These are phyloP conservation scores for Toxostoma redivivum DNA, from an alignment of 2,113 vertebrate genomes.

Conservation along the genomic window DNA sequence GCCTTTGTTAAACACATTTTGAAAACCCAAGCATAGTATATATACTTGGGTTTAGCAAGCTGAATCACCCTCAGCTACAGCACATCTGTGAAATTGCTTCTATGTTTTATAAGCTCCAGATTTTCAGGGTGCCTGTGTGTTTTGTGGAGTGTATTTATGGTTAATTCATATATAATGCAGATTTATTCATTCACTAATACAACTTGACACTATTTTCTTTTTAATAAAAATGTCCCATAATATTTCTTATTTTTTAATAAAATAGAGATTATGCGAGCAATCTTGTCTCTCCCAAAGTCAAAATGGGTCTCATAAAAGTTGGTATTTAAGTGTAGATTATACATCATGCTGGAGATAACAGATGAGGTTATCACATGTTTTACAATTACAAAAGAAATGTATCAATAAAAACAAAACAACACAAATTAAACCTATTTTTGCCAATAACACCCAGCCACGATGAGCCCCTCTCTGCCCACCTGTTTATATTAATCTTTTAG, in stretches of 20 bases:
- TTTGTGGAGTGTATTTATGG: background rate
- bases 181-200: slow-evolving; percentile 38
- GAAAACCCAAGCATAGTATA: background rate
- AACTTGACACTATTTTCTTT: slow-evolving; percentile 32
- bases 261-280: slow-evolving; percentile 40
- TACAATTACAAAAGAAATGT: slow-evolving; percentile 53
- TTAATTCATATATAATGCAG: slow-evolving; percentile 26
- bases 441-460: background rate
- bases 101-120: background rate
- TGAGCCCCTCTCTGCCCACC: background rate
- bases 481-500: slow-evolving; percentile 33
- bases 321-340: slow-evolving; percentile 53
- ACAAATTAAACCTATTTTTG: slow-evolving; percentile 46
- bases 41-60: background rate
- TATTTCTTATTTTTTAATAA: slow-evolving; percentile 64
- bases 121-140: background rate
- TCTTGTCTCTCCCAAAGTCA: slow-evolving; percentile 18
- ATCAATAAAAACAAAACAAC: slow-evolving; percentile 40
- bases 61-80: background rate
- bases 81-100: background rate
- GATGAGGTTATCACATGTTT: slow-evolving; percentile 50
- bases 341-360: slow-evolving; percentile 46
- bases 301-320: slow-evolving; percentile 59
- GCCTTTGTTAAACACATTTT: background rate
- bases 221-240: slow-evolving; percentile 10